These are phyloP conservation scores for Epirrhoe alternata DNA, from an alignment of 2,888 invertebrate species.

Conservation along the genomic window DNA sequence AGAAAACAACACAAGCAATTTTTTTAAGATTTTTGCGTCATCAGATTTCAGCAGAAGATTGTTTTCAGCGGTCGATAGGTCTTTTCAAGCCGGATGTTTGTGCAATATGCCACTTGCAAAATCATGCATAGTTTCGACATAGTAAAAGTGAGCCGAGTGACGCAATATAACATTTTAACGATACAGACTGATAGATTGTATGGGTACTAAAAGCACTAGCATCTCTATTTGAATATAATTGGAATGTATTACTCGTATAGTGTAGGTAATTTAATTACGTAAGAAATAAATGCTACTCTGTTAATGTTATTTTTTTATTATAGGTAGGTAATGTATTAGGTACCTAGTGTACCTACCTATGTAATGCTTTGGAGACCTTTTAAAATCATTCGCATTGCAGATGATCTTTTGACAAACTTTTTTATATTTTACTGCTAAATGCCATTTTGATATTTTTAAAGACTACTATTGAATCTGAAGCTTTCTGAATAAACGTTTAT, in stretches of 20 bases:
- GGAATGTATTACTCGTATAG: constrained; percentile 34
- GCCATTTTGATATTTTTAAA: too few species aligned
- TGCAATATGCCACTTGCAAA: constrained; percentile 67
- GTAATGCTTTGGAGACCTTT: too few species aligned
- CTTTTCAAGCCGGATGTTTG: constrained; percentile 74
- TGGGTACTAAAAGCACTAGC: not conserved
- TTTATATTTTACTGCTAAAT: not conserved
- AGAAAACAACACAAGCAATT: constrained; percentile 27
- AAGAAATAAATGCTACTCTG: constrained; percentile 19
- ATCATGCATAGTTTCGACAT: constrained; percentile 76
- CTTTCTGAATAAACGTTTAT: too few species aligned
- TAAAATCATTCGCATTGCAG: too few species aligned
- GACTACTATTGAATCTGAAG: too few species aligned
- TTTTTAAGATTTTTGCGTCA: constrained; percentile 39
- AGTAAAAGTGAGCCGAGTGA: constrained; percentile 78
- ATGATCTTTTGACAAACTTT: not conserved
- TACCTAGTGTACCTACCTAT: constrained; percentile 1
- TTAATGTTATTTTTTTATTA: not conserved
- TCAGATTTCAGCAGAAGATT: constrained; percentile 49
- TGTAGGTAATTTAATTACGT: constrained; percentile 42
- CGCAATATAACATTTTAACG: constrained; percentile 73
- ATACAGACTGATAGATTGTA: constrained; percentile 53
- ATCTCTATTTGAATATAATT: constrained; percentile 26
- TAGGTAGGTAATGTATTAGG: not conserved
- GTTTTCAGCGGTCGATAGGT: constrained; percentile 54